Evolutionary conservation across 2,113 vertebrate genomes (phyloP).

Genomic region (Chionodraco myersi): DNA sequence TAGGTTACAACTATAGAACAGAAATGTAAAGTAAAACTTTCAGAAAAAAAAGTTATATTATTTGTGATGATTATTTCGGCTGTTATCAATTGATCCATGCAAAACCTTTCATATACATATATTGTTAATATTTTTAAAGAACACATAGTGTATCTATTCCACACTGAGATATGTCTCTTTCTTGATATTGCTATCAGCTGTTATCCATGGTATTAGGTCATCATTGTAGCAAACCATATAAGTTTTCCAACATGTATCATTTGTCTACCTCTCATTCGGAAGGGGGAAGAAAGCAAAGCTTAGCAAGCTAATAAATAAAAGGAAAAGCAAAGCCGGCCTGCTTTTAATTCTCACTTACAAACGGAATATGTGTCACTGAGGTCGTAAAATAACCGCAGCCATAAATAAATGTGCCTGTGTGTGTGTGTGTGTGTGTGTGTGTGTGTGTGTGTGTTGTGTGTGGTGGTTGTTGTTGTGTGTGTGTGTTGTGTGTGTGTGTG

Average conservation of each 20-base stretch:
- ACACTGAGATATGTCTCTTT: neutral
- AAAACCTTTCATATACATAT: too few relatives aligned
- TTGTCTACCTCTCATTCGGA: neutral
- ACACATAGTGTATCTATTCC: neutral
- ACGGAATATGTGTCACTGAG: slow-evolving; percentile 60
- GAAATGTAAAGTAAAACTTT: neutral
- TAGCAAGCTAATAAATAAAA: too few relatives aligned
- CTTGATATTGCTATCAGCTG: neutral
- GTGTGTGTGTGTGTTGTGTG: slow-evolving; percentile 36
- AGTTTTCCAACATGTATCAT: too few relatives aligned
- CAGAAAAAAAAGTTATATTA: too few relatives aligned
- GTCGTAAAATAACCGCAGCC: slow-evolving; percentile 64
- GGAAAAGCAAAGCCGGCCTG: neutral
- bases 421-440: slow-evolving; percentile 31
- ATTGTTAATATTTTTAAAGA: too few relatives aligned
- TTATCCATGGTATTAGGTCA: neutral
- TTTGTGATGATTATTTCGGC: too few relatives aligned
- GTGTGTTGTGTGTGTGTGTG: neutral
- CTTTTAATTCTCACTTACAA: slow-evolving; percentile 56
- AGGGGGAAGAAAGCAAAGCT: neutral
- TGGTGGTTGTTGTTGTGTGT: slow-evolving; percentile 33
- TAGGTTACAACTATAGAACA: neutral
- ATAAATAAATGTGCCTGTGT: slow-evolving; percentile 62
- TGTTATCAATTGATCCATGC: too few relatives aligned
- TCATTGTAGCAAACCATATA: neutral